Conservation (phyloP, 2,797 vertebrate species). For the Pogoniulus pusillus region DNA sequence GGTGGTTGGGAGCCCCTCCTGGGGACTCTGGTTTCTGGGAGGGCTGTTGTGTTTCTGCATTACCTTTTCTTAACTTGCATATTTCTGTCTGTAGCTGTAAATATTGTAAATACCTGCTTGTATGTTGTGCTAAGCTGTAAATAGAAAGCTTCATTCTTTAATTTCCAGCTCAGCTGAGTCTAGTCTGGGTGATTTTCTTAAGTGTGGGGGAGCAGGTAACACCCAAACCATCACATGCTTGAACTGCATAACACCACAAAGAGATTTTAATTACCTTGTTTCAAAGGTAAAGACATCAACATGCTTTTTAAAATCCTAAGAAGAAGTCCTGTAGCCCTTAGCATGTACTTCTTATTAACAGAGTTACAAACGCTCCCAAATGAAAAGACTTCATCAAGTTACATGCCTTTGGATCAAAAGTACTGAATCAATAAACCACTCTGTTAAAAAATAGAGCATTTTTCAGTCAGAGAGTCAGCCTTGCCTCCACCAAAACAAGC, state of each 20-base stretch:
- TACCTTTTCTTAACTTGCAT: too few species aligned
- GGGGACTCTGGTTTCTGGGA: too few species aligned
- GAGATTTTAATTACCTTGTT: neutral
- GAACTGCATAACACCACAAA: neutral
- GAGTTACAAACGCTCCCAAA: neutral
- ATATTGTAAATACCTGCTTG: too few species aligned
- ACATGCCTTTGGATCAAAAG: neutral
- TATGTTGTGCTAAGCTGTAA: too few species aligned
- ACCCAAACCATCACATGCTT: too few species aligned
- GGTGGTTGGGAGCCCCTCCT: too few species aligned
- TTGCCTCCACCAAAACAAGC: constrained; percentile 19
- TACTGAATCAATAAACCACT: constrained; percentile 32
- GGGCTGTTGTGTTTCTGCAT: too few species aligned
- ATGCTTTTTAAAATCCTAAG: neutral
- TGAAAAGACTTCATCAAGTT: neutral
- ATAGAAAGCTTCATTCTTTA: too few species aligned
- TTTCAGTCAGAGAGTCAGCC: neutral
- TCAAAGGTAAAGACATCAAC: neutral
- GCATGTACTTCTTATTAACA: neutral
- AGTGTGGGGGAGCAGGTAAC: too few species aligned
- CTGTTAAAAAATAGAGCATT: constrained; percentile 12
- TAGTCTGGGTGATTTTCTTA: too few species aligned
- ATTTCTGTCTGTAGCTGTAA: too few species aligned
- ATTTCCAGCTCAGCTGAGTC: too few species aligned
- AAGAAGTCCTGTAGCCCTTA: neutral